Conservation (phyloP, 2,113 vertebrate genomes). For the Oncorhynchus kisutch region DNA sequence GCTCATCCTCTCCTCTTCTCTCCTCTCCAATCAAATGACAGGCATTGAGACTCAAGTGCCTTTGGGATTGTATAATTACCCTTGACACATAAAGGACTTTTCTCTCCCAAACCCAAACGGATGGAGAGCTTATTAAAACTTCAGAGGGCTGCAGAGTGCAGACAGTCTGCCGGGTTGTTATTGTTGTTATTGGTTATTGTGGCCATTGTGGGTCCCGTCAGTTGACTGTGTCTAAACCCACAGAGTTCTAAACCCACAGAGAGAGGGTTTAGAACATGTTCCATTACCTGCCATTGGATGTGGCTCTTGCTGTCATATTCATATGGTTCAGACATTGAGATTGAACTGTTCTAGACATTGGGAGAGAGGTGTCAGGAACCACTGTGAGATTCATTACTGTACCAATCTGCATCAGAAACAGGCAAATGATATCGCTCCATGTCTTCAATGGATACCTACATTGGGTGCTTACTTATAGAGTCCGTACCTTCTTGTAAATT, state of each 20-base stretch:
- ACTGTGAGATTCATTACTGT: not conserved
- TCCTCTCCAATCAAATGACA: slow-evolving; percentile 51
- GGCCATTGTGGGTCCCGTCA: not conserved
- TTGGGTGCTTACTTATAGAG: not conserved
- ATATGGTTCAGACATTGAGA: slow-evolving; percentile 30
- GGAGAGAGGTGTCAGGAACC: slow-evolving; percentile 20
- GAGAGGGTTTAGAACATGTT: not conserved
- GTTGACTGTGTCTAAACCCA: slow-evolving; percentile 17
- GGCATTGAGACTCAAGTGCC: slow-evolving; percentile 46
- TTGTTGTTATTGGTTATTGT: too few relatives aligned
- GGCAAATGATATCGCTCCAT: not conserved
- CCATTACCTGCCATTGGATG: slow-evolving; percentile 2
- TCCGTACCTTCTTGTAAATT: not conserved
- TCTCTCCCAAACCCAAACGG: slow-evolving; percentile 18
- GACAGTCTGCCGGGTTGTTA: not conserved
- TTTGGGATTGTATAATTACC: slow-evolving; percentile 50
- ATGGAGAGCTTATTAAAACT: slow-evolving; percentile 50
- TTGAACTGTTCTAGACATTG: slow-evolving; percentile 13
- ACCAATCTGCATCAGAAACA: not conserved
- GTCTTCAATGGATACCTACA: too few relatives aligned
- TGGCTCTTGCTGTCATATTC: slow-evolving; percentile 34
- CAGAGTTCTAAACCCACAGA: slow-evolving; percentile 26
- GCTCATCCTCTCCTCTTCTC: slow-evolving; percentile 34
- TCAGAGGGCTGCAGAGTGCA: slow-evolving; percentile 9
- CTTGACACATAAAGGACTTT: slow-evolving; percentile 50